Evolutionary conservation across 2,888 invertebrate genomes (phyloP).

Genomic region (Aphrophora alni): DNA sequence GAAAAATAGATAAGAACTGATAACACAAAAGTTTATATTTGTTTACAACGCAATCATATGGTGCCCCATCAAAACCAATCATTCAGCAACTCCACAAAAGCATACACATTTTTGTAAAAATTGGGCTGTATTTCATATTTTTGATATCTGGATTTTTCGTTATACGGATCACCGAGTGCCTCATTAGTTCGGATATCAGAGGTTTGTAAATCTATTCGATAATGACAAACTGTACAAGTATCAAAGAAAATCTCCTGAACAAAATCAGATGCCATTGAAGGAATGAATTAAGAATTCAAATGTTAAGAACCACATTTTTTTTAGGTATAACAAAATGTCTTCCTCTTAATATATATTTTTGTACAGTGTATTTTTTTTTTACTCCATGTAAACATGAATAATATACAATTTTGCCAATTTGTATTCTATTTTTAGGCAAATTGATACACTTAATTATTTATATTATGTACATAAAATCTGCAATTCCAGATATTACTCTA

Average conservation of each 20-base stretch:
- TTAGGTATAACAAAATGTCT: too few relatives aligned
- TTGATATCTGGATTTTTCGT: too few relatives aligned
- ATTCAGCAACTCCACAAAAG: too few relatives aligned
- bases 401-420: slow-evolving; percentile 37
- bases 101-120: too few relatives aligned
- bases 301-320: neutral
- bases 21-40: too few relatives aligned
- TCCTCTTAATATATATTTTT: neutral
- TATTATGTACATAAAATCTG: slow-evolving; percentile 40
- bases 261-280: neutral
- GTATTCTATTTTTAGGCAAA: slow-evolving; percentile 37
- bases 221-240: slow-evolving; percentile 16
- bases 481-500: slow-evolving; percentile 38
- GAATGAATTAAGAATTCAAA: neutral
- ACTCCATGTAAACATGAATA: neutral
- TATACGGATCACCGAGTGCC: too few relatives aligned
- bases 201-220: slow-evolving; percentile 40
- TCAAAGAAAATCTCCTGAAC: neutral
- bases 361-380: neutral
- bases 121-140: too few relatives aligned
- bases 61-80: too few relatives aligned
- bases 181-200: too few relatives aligned
- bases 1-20: too few relatives aligned
- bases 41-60: too few relatives aligned
- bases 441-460: slow-evolving; percentile 39